phyloP scores from a whole-genome alignment of 2,113 vertebrate genomes.

The Oryzias javanicus region DNA sequence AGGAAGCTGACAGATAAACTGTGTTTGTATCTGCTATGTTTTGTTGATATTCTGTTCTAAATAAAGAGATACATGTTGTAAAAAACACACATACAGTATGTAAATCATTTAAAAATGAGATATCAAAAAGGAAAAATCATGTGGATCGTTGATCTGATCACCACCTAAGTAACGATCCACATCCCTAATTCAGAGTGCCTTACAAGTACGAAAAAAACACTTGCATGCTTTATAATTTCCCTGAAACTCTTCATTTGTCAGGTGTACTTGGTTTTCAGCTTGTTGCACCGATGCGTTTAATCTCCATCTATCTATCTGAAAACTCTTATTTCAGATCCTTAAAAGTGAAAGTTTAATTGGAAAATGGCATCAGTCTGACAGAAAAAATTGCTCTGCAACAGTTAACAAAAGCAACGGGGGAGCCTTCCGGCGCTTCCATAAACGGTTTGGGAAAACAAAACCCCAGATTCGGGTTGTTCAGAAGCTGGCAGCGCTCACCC shows the following conservation, averaged over 20 bases:
- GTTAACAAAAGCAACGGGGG: slow-evolving; percentile 6
- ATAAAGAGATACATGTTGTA: too few species aligned
- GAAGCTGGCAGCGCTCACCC: slow-evolving; percentile 20
- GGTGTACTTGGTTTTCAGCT: slow-evolving; percentile 29
- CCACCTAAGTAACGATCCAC: too few species aligned
- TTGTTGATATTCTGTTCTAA: too few species aligned
- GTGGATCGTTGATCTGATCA: too few species aligned
- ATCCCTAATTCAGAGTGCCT: too few species aligned
- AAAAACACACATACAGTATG: too few species aligned
- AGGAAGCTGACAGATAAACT: too few species aligned
- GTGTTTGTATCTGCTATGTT: too few species aligned
- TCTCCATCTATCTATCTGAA: slow-evolving; percentile 42
- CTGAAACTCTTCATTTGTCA: slow-evolving; percentile 41
- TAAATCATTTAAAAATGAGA: too few species aligned
- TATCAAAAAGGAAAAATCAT: too few species aligned
- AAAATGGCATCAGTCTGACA: slow-evolving; percentile 13
- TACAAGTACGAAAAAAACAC: too few species aligned
- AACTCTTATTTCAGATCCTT: slow-evolving; percentile 12
- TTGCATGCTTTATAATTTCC: slow-evolving; percentile 26
- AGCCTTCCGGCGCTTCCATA: not conserved
- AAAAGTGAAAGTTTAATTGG: not conserved
- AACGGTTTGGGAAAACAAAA: slow-evolving; percentile 12
- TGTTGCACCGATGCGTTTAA: not conserved
- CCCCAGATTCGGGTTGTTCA: slow-evolving; percentile 17
- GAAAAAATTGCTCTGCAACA: slow-evolving; percentile 7